Conservation (phyloP, 1,140 invertebrate genomes). For the Drosophila biarmipes region DNA sequence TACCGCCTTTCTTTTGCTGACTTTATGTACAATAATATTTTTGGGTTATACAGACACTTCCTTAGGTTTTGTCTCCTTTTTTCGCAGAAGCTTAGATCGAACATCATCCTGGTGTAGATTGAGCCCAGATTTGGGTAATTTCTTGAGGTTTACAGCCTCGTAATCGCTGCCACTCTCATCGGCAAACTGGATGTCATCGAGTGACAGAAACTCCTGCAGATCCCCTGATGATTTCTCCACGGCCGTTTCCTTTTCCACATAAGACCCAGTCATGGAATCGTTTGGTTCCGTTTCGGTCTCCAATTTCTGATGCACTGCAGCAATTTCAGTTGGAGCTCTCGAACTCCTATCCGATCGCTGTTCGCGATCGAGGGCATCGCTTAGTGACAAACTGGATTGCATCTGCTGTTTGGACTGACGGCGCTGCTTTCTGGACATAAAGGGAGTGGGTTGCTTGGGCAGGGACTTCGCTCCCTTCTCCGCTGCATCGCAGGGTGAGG, state of each 20-base stretch:
- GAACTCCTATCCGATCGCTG: conserved; percentile 16
- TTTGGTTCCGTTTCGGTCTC: conserved; percentile 43
- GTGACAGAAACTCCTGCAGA: conserved; percentile 77
- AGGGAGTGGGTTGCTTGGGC: conserved; percentile 71
- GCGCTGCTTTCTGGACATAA: conserved; percentile 72
- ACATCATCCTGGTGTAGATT: conserved; percentile 22
- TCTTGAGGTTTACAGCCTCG: conserved; percentile 64
- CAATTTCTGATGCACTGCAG: conserved; percentile 57
- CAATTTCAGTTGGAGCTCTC: conserved; percentile 30
- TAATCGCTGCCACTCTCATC: conserved; percentile 84
- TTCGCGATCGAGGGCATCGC: conserved; percentile 16
- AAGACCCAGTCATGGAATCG: conserved; percentile 74
- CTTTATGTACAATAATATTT: conserved; percentile 51
- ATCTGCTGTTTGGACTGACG: conserved; percentile 66
- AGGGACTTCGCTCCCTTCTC: conserved; percentile 31
- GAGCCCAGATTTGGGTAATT: conserved; percentile 16
- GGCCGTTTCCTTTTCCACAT: conserved; percentile 85
- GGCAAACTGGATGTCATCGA: conserved; percentile 86
- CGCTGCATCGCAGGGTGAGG: conserved; percentile 60
- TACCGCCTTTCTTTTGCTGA: conserved; percentile 13
- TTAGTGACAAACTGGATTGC: conserved; percentile 40
- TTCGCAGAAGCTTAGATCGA: conserved; percentile 1
- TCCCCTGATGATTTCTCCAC: conserved; percentile 84
- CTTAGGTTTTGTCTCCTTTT: conserved; percentile 32
- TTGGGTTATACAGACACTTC: conserved; percentile 56